Evolutionary conservation across 2,113 vertebrate species (phyloP), one percentile per base, ranked within the genome.

Genomic region (Tor tambroides): DNA sequence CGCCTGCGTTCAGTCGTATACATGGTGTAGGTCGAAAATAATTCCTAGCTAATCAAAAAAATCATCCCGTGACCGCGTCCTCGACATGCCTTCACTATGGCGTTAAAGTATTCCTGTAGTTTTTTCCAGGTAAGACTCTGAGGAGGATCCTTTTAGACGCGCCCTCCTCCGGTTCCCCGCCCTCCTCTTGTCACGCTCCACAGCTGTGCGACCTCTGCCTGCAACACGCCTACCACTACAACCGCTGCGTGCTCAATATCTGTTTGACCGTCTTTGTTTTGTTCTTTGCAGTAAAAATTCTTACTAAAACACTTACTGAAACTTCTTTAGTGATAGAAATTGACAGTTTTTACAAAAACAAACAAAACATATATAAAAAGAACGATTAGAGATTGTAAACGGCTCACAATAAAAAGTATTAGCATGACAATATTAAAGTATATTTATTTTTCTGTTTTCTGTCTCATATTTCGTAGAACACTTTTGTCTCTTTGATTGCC

Each of bases 1-100:
- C 94, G 91, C 88, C 94, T 87, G 91, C 94, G 93, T 82, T 95
- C 95, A 3, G 91, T 92, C 30, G 93, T 94, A 86, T 94, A 94
- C 95, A 95, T 95, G 4, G 23, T 71, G 19, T 28, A 2, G 1
- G 15, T 61, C 6, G 5, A 41, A 80, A 63, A 26, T 15, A 41
- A 14, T 14, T 2, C 1, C 81, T 71, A 49, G 38, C 3, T 83
- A 15, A 21, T 43, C 49, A 21, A 83, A 49, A 41, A 49, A 43
- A 15, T 4, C 80, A 82, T 83, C 26, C 61, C 11, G 23, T 38
- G 23, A 3, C 6, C 35, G 19, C 80, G 41, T 63, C 41, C 28
- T 23, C 15, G 63, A 71, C 80, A 83, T 83, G 2, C 80, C 63
- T 71, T 30, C 43, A 69, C 61, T 71, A 15, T 71, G 63, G 26